phyloP scores from a whole-genome alignment of 2,797 vertebrate genomes.

The Crenuchus spilurus region DNA sequence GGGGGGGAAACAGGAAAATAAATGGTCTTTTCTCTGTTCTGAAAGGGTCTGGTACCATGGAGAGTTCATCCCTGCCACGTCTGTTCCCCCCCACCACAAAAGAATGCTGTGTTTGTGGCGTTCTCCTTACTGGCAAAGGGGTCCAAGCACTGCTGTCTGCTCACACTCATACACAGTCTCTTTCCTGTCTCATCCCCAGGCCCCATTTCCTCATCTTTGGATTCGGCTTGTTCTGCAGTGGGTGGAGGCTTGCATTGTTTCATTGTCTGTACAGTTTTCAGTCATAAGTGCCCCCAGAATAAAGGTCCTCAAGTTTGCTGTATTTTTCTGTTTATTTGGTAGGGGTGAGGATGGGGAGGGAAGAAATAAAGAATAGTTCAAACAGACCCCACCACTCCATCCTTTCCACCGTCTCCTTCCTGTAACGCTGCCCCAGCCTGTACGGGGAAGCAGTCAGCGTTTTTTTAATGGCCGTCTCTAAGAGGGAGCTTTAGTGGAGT shows the following conservation, averaged over 20 bases:
- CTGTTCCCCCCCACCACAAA: slow-evolving; percentile 75
- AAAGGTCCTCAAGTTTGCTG: slow-evolving; percentile 56
- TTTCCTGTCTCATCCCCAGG: slow-evolving; percentile 67
- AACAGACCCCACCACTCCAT: slow-evolving; percentile 46
- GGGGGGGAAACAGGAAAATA: slow-evolving; percentile 47
- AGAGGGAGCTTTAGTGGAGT: slow-evolving; percentile 83
- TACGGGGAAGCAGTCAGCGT: slow-evolving; percentile 52
- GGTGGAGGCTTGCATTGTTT: slow-evolving; percentile 61
- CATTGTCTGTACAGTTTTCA: slow-evolving; percentile 51
- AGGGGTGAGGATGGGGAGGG: slow-evolving; percentile 26
- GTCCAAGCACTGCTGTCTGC: slow-evolving; percentile 77
- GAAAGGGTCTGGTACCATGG: slow-evolving; percentile 66
- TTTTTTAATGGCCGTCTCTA: slow-evolving; percentile 70
- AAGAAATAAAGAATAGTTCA: slow-evolving; percentile 58
- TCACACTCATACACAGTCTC: slow-evolving; percentile 61
- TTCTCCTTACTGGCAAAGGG: slow-evolving; percentile 70
- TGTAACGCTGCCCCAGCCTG: slow-evolving; percentile 43
- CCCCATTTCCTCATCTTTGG: slow-evolving; percentile 75
- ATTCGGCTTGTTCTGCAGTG: slow-evolving; percentile 68
- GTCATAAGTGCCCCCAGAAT: slow-evolving; percentile 55
- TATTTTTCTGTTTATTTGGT: slow-evolving; percentile 26
- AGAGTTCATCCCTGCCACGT: slow-evolving; percentile 70
- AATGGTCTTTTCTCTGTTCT: slow-evolving; percentile 55
- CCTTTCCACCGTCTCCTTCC: slow-evolving; percentile 37
- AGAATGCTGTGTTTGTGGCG: slow-evolving; percentile 75